phyloP scores from a whole-genome alignment of 2,113 vertebrate species.

The Oryctolagus cuniculus region DNA sequence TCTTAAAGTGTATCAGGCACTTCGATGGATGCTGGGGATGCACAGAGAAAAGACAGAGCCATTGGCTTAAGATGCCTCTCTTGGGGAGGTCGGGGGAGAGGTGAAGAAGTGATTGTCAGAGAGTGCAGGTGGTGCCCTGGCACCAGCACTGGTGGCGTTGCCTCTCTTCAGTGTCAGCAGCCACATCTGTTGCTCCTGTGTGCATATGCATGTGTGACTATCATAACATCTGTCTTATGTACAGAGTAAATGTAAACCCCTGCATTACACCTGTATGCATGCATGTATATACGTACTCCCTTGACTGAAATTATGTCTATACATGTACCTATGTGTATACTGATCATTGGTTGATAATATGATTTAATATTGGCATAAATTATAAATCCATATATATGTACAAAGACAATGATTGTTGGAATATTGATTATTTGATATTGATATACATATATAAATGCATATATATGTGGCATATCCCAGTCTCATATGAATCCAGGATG shows the following conservation, averaged over 20 bases:
- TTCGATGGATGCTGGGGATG: background rate
- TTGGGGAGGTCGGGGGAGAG: no score
- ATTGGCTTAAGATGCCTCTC: background rate
- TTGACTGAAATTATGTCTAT: no score
- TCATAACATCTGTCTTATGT: rapidly evolving
- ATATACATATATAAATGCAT: background rate
- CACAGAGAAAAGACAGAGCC: background rate
- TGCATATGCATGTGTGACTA: rapidly evolving
- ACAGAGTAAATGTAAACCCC: no score
- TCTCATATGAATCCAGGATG: background rate
- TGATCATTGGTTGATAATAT: no score
- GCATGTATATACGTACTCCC: background rate
- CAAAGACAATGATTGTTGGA: background rate
- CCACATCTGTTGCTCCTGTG: background rate
- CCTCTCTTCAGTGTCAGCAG: background rate
- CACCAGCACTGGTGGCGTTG: background rate
- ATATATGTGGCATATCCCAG: background rate
- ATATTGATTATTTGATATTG: no score
- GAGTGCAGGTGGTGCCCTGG: rapidly evolving
- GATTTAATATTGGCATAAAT: background rate
- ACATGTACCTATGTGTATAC: background rate
- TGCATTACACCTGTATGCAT: background rate
- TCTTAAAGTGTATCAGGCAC: rapidly evolving
- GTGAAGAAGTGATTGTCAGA: rapidly evolving
- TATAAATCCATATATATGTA: background rate